phyloP scores from a whole-genome alignment of 2,113 vertebrate species.

The Ceratotherium simum region DNA sequence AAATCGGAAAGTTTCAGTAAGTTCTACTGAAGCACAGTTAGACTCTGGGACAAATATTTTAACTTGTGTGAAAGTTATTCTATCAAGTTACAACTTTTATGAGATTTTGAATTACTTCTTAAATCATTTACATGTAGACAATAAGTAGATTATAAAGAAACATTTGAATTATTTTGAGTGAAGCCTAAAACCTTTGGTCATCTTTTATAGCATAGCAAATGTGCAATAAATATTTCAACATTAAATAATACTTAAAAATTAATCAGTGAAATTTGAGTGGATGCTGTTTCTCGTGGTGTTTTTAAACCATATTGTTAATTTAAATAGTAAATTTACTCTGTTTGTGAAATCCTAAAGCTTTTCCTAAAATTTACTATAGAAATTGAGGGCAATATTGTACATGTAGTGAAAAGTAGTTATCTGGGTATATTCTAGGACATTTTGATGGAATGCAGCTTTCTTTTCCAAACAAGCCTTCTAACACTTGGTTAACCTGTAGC shows the following conservation, averaged over 20 bases:
- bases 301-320: background rate
- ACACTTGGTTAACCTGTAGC: background rate
- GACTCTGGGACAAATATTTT: background rate
- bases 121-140: background rate
- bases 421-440: background rate
- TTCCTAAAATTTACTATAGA: slow-evolving; percentile 13
- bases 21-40: background rate
- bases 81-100: background rate
- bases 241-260: slow-evolving; percentile 38
- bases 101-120: background rate
- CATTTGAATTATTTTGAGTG: background rate
- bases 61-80: background rate
- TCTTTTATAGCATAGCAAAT: background rate
- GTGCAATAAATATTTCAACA: background rate
- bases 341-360: slow-evolving; percentile 33
- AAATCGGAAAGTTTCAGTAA: background rate
- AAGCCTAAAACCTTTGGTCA: background rate
- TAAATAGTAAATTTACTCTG: background rate
- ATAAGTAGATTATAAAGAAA: background rate
- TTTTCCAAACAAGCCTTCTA: background rate
- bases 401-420: background rate
- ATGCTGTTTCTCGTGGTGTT: background rate
- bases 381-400: background rate
- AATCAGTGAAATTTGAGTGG: background rate
- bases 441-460: background rate